Conservation (phyloP, 2,888 invertebrate genomes). For the Drosophila acutilabella region DNA sequence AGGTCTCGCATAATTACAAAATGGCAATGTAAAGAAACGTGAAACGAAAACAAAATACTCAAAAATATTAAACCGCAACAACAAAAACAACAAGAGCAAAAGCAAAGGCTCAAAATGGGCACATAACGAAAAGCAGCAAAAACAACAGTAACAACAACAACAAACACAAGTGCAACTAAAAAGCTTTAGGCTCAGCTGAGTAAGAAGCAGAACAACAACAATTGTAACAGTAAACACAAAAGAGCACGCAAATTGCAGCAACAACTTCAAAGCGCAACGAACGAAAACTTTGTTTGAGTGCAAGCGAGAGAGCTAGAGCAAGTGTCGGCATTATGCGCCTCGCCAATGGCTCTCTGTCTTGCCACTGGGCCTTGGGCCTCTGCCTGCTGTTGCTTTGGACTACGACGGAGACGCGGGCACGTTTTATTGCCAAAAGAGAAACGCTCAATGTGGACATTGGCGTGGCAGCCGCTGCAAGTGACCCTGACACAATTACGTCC, state of each 20-base stretch:
- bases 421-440: slow-evolving; percentile 75
- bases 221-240: slow-evolving; percentile 19
- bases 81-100: slow-evolving; percentile 23
- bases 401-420: slow-evolving; percentile 59
- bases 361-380: slow-evolving; percentile 42
- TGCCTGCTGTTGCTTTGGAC: slow-evolving; percentile 39
- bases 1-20: slow-evolving; percentile 55
- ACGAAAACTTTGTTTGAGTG: slow-evolving; percentile 37
- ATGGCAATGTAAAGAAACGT: slow-evolving; percentile 53
- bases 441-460: slow-evolving; percentile 43
- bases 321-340: slow-evolving; percentile 48
- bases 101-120: slow-evolving; percentile 54
- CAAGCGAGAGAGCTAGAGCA: slow-evolving; percentile 23
- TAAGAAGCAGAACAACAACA: slow-evolving; percentile 22
- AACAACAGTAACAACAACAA: slow-evolving; percentile 27
- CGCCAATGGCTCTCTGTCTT: slow-evolving; percentile 28
- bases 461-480: slow-evolving; percentile 43
- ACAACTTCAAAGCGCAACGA: slow-evolving; percentile 55
- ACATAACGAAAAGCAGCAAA: slow-evolving; percentile 36
- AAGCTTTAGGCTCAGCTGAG: slow-evolving; percentile 39
- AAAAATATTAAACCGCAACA: slow-evolving; percentile 10
- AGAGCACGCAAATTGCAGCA: slow-evolving; percentile 29
- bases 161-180: slow-evolving; percentile 11
- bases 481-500: slow-evolving; percentile 71
- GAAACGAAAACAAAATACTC: slow-evolving; percentile 34